Base-by-base conservation (phyloP, 2,797 vertebrate species). In the Urophycis tenuis region DNA sequence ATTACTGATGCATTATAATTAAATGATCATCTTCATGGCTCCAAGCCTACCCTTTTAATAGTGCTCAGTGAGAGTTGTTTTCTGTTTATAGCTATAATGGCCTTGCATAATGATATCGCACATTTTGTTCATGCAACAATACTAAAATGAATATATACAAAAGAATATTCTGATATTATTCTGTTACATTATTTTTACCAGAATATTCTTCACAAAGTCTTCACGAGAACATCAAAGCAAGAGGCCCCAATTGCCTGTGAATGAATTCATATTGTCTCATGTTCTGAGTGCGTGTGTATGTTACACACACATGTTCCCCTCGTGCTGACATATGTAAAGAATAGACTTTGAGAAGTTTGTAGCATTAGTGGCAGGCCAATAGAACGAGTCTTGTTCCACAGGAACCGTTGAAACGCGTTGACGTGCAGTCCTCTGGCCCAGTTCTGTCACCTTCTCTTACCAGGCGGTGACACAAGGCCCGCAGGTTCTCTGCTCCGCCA, bases 401-500 rank as follows among this genome's bases (percentile, higher is more conserved):
- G 14, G 39, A 41, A 41, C 1, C 15, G 12, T 41, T 41, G 53
- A 60, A 60, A 60, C 53, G 5, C 22, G 25, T 60, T 53, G 45
- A 53, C 45, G 1, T 25, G 10, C 22, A 60, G n/a, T 60, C 53
- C 53, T 60, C 53, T 60, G 53, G 19, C 53, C 53, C n/a, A 10
- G n/a, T 60, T 60, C 22, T 60, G 53, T 60, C 53, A 60, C n/a
- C 53, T 25, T 25, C 53, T 60, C 53, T 60, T n/a, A 60, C 53
- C 22, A n/a, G 53, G 4, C 22, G 22, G 53, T 60, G 29, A 70
- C 67, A 31, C 67, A 2, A 73, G 22, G 69, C 25, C 71, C 36
- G 22, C 7, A 64, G 76, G 71, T 72, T 78, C 77, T n/a, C 35
- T 74, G 74, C 80, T 85, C 74, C 81, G 79, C 79, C 74, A 76